Evolutionary conservation across 2,888 invertebrate species (phyloP).

Genomic region (Busseola fusca): DNA sequence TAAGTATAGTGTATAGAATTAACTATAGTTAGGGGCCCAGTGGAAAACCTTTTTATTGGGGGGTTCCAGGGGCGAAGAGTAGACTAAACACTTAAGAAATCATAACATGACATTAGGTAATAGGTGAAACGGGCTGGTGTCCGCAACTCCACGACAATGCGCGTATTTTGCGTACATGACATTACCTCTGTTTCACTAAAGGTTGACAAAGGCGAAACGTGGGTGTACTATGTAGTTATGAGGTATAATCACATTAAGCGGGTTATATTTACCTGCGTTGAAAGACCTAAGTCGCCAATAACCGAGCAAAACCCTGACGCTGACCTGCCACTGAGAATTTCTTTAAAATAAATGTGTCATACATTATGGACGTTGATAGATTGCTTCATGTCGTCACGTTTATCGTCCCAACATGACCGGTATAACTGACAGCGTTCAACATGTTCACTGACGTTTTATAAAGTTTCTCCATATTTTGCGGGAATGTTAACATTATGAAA

Average conservation of each 20-base stretch:
- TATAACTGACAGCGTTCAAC: slow-evolving; percentile 46
- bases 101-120: too few species aligned
- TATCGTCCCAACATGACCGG: slow-evolving; percentile 17
- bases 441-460: slow-evolving; percentile 39
- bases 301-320: too few species aligned
- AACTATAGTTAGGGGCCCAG: too few species aligned
- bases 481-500: neutral
- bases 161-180: too few species aligned
- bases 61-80: too few species aligned
- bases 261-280: neutral
- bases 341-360: slow-evolving; percentile 12
- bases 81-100: too few species aligned
- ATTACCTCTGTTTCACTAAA: neutral
- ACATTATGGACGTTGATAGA: slow-evolving; percentile 39
- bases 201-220: neutral
- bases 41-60: too few species aligned
- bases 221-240: neutral
- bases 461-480: slow-evolving; percentile 20
- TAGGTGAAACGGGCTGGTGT: too few species aligned
- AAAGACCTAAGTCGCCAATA: too few species aligned
- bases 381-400: slow-evolving; percentile 31
- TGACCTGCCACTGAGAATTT: neutral
- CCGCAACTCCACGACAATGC: too few species aligned
- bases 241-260: neutral
- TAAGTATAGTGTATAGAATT: too few species aligned